phyloP scores from a whole-genome alignment of 1,140 invertebrate genomes.

The Hycleus cichorii region DNA sequence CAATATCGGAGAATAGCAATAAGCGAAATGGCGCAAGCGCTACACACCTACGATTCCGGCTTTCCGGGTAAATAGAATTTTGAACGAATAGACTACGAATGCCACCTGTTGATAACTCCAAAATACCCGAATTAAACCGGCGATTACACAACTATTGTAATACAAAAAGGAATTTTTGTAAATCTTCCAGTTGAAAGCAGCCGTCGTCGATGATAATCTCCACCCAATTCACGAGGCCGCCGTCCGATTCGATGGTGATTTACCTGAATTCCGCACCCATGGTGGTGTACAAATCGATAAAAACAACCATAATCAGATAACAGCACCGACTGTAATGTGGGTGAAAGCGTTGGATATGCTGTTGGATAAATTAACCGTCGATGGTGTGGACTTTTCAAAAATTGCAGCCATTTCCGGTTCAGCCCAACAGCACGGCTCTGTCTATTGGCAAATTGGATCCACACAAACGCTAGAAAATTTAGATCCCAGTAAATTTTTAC shows the following conservation, averaged over 20 bases:
- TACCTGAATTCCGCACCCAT: slow-evolving; percentile 82
- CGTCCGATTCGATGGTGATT: slow-evolving; percentile 83
- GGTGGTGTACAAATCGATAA: slow-evolving; percentile 68
- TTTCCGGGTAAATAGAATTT: neutral
- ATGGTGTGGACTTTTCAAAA: slow-evolving; percentile 73
- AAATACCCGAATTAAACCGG: neutral
- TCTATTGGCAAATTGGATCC: slow-evolving; percentile 84
- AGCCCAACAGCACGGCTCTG: slow-evolving; percentile 94
- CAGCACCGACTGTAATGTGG: slow-evolving; percentile 86
- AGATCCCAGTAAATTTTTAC: slow-evolving; percentile 67
- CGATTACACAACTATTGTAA: too few relatives aligned
- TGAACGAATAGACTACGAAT: neutral
- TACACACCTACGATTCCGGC: neutral
- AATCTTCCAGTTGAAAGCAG: slow-evolving; percentile 71
- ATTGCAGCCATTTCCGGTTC: slow-evolving; percentile 81
- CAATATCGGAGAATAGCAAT: slow-evolving; percentile 1
- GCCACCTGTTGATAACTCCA: slow-evolving; percentile 15
- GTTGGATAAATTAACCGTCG: slow-evolving; percentile 72
- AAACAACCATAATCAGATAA: slow-evolving; percentile 53
- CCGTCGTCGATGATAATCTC: slow-evolving; percentile 71
- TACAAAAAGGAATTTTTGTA: neutral
- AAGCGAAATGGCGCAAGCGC: neutral
- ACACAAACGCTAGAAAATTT: slow-evolving; percentile 56
- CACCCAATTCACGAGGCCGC: slow-evolving; percentile 66
- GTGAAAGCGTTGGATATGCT: slow-evolving; percentile 90